Percentiles rank a stretch among this genome's conserved stretches.
phyloP scores from a whole-genome alignment of 2,888 invertebrate species.

The Erebia epiphron region DNA sequence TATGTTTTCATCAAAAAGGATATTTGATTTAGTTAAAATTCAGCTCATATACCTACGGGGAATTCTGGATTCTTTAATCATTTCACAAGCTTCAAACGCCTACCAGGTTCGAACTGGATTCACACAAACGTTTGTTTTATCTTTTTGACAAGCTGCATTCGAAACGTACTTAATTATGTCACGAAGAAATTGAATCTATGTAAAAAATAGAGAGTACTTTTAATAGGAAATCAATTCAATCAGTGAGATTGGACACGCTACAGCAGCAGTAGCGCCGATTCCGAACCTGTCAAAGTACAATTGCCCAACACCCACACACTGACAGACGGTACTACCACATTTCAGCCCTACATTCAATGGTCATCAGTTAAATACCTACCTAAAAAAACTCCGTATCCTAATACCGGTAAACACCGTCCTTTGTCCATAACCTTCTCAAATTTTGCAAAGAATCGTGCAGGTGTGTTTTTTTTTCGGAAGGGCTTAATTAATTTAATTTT shows the following conservation, averaged over 20 bases:
- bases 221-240: conserved; percentile 78
- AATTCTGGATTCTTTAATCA: neutral
- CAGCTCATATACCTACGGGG: too few species aligned
- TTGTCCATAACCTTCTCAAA: conserved; percentile 74
- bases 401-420: conserved; percentile 42
- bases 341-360: neutral
- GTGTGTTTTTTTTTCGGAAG: conserved; percentile 50
- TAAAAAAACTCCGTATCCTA: neutral
- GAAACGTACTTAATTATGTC: conserved; percentile 61
- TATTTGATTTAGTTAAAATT: too few species aligned
- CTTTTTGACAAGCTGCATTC: conserved; percentile 39
- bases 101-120: neutral
- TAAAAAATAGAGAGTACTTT: conserved; percentile 50
- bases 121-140: conserved; percentile 10
- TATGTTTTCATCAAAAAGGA: neutral
- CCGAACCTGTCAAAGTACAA: conserved; percentile 13
- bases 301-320: neutral
- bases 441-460: conserved; percentile 65
- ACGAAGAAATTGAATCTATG: conserved; percentile 62
- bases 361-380: neutral
- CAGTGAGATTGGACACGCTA: conserved; percentile 67
- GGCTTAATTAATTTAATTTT: conserved; percentile 69
- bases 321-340: neutral
- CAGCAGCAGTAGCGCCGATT: conserved; percentile 51
- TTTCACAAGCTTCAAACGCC: neutral